Conservation (phyloP, 1,140 invertebrate genomes). For the Temnothorax nylanderi region DNA sequence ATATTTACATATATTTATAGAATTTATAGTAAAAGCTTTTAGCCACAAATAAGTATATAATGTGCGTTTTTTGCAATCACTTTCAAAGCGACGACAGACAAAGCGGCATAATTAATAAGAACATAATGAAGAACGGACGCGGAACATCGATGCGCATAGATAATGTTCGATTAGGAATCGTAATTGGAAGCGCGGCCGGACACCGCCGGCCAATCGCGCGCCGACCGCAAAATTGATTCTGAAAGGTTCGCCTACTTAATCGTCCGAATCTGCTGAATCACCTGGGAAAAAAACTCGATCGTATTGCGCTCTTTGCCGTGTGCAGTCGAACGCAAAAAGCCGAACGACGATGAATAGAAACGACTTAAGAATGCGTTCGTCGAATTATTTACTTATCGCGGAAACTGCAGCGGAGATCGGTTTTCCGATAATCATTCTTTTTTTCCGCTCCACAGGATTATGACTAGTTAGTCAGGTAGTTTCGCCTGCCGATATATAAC, state of each 20-base stretch:
- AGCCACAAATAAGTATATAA: neutral
- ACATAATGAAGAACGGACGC: conserved; percentile 21
- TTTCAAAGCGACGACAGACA: conserved; percentile 5
- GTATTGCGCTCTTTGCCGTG: conserved; percentile 9
- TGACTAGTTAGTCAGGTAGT: conserved; percentile 11
- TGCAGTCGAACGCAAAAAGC: conserved; percentile 5
- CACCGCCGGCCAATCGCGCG: conserved; percentile 31
- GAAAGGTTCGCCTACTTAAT: conserved; percentile 55
- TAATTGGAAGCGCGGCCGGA: conserved; percentile 21
- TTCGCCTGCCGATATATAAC: neutral
- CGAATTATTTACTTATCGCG: conserved; percentile 18
- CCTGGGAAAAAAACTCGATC: conserved; percentile 24
- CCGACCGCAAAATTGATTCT: conserved; percentile 57
- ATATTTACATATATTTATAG: neutral
- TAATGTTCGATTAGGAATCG: conserved; percentile 46
- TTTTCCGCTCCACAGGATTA: neutral
- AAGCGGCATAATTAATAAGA: conserved; percentile 11
- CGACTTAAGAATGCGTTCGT: conserved; percentile 6
- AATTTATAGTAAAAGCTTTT: neutral
- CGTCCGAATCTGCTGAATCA: conserved; percentile 38
- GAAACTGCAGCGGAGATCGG: conserved; percentile 20
- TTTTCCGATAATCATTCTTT: conserved; percentile 22
- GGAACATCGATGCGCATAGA: conserved; percentile 26
- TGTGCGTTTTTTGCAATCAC: neutral
- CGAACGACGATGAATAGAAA: conserved; percentile 41